Evolutionary conservation across 2,113 vertebrate genomes (phyloP).

Genomic region (Hydrochoerus hydrochaeris): DNA sequence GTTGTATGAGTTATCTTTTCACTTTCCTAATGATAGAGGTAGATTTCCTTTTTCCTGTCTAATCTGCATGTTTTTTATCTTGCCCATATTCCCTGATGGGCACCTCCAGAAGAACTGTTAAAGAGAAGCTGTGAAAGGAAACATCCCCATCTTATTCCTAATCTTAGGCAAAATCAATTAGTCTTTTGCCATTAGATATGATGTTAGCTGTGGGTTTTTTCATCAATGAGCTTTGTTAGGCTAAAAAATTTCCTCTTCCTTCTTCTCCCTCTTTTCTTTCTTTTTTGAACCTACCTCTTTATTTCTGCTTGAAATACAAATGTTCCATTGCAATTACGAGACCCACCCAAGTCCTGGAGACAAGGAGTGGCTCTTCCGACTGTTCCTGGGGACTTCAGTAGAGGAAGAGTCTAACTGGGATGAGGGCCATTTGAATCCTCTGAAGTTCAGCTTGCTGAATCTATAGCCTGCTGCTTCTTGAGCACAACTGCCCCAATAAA

Average conservation of each 20-base stretch:
- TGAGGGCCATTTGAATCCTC: neutral
- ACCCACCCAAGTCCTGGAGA: neutral
- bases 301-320: slow-evolving; percentile 48
- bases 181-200: neutral
- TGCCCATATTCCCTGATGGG: neutral
- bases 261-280: neutral
- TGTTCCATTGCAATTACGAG: neutral
- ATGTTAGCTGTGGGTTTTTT: neutral
- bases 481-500: neutral
- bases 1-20: too few relatives aligned
- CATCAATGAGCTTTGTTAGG: neutral
- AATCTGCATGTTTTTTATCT: neutral
- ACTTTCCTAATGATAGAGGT: too few relatives aligned
- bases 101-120: neutral
- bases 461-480: neutral
- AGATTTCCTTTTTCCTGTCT: neutral
- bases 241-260: neutral
- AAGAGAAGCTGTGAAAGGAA: neutral
- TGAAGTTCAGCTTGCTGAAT: neutral
- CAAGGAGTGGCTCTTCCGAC: neutral
- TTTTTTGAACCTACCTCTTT: neutral
- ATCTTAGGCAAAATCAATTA: neutral
- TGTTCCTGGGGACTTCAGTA: neutral
- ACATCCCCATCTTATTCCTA: neutral
- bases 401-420: neutral